Evolutionary conservation across 2,113 vertebrate species (phyloP).

Genomic region (Pomatorhinus ruficollis): DNA sequence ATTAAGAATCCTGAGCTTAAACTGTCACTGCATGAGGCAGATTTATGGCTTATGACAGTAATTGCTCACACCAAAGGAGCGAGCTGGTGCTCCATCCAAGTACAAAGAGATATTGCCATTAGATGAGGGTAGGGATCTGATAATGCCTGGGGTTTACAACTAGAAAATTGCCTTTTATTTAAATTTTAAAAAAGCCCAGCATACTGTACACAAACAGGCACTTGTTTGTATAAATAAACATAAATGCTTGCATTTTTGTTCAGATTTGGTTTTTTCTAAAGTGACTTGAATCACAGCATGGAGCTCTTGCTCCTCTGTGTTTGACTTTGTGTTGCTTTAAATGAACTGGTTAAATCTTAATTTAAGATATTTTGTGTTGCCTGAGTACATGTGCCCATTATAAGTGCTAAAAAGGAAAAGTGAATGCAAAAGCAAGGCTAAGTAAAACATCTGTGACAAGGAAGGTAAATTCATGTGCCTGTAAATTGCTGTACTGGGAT

Average conservation of each 20-base stretch:
- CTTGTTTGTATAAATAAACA: not conserved
- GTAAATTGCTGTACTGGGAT: not conserved
- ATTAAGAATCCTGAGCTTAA: not conserved
- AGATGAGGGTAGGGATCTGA: not conserved
- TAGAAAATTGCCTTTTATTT: not conserved
- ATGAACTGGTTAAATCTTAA: not conserved
- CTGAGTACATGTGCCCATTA: not conserved
- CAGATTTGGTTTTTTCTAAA: not conserved
- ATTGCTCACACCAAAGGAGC: slow-evolving; percentile 24
- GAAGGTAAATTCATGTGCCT: not conserved
- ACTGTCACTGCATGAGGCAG: not conserved
- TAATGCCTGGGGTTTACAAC: not conserved
- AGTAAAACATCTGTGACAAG: not conserved
- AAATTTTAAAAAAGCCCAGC: not conserved
- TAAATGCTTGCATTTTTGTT: not conserved
- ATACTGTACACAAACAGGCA: not conserved
- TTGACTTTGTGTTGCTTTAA: not conserved
- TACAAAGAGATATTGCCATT: not conserved
- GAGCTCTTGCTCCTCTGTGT: not conserved
- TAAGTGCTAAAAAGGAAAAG: not conserved
- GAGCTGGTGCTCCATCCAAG: not conserved
- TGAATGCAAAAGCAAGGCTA: not conserved
- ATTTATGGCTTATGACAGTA: slow-evolving; percentile 39
- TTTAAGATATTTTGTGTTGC: not conserved
- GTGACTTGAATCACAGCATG: not conserved